Conservation (phyloP, 2,888 invertebrate species). For the Ochropleura plecta region DNA sequence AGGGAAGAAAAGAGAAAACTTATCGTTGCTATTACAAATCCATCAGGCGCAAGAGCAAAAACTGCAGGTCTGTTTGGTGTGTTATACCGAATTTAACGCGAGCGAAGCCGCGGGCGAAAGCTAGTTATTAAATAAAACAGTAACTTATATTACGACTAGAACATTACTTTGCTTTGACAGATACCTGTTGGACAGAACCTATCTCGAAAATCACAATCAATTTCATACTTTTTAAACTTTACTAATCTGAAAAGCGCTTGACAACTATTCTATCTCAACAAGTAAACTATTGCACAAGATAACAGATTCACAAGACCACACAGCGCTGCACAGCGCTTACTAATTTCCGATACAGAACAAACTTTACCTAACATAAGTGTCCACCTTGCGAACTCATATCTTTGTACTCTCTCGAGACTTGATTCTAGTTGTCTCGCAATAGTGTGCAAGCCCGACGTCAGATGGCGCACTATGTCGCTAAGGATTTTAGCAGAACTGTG, state of each 20-base stretch:
- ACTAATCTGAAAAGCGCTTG: not conserved
- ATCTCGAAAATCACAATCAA: not conserved
- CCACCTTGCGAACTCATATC: conserved; percentile 92
- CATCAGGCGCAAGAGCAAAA: too few species aligned
- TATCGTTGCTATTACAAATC: too few species aligned
- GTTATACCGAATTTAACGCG: too few species aligned
- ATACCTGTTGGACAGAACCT: not conserved
- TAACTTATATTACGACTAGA: not conserved
- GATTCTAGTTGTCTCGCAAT: conserved; percentile 82
- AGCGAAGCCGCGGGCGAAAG: too few species aligned
- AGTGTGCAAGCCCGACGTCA: conserved; percentile 84
- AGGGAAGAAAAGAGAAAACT: too few species aligned
- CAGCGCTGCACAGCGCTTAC: not conserved
- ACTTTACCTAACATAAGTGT: conserved; percentile 90
- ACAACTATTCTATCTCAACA: not conserved
- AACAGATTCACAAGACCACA: conserved; percentile 10
- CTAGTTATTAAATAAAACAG: not conserved
- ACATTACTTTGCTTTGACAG: not conserved
- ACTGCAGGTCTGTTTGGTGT: too few species aligned
- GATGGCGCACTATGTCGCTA: conserved; percentile 91
- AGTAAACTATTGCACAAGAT: not conserved
- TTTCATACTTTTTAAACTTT: not conserved
- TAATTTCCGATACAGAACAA: conserved; percentile 31
- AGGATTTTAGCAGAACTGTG: conserved; percentile 91
- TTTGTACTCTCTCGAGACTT: conserved; percentile 86